Conservation (phyloP, 2,888 invertebrate species). For the Tetragnatha montana region DNA sequence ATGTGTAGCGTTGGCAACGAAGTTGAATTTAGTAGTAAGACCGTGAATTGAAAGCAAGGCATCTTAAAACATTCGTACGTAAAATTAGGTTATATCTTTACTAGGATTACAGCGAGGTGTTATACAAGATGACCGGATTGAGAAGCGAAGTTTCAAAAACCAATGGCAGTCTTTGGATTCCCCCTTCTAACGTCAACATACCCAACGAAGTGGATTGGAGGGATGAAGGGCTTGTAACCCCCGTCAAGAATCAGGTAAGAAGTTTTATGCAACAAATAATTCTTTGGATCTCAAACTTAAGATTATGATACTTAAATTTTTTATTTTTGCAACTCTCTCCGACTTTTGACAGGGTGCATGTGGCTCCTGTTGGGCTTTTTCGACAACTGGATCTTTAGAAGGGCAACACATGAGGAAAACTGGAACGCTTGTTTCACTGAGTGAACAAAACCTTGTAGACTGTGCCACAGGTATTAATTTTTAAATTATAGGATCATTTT, state of each 20-base stretch:
- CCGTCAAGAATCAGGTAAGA: slow-evolving; percentile 73
- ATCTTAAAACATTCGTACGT: no score
- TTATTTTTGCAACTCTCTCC: not conserved
- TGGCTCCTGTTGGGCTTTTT: slow-evolving; percentile 82
- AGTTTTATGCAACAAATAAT: not conserved
- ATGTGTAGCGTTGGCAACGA: no score
- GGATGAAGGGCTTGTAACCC: slow-evolving; percentile 74
- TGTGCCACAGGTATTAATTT: slow-evolving; percentile 78
- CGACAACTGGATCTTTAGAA: slow-evolving; percentile 81
- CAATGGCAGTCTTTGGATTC: not conserved
- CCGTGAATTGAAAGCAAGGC: no score
- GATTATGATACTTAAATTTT: slow-evolving; percentile 36
- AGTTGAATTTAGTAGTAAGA: no score
- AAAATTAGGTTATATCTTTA: no score
- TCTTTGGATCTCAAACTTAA: slow-evolving; percentile 23
- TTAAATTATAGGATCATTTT: no score
- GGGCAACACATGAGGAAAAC: slow-evolving; percentile 83
- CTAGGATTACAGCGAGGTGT: no score
- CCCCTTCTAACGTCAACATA: not conserved
- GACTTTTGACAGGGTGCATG: slow-evolving; percentile 84
- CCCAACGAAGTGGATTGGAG: slow-evolving; percentile 74
- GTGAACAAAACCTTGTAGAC: slow-evolving; percentile 94
- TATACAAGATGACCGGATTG: no score
- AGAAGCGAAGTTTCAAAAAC: not conserved
- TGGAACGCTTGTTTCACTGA: slow-evolving; percentile 87